Evolutionary conservation across 2,113 vertebrate genomes (phyloP).

Genomic region (Meleagris gallopavo): DNA sequence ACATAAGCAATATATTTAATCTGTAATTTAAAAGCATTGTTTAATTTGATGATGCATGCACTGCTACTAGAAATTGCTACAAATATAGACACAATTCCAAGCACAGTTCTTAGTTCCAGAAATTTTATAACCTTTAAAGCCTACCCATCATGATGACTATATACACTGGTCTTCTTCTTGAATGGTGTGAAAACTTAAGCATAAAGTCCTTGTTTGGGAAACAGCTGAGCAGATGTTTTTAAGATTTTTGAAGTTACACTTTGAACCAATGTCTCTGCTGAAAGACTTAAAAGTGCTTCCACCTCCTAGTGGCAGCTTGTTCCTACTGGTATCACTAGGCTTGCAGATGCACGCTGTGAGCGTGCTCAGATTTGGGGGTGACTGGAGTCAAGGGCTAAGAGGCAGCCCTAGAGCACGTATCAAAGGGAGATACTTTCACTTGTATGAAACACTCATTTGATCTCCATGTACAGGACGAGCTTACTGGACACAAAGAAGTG

Average conservation of each 20-base stretch:
- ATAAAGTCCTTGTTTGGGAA: background rate
- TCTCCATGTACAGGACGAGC: background rate
- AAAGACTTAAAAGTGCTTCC: background rate
- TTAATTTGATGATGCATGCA: background rate
- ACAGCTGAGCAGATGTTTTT: background rate
- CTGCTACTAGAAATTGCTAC: background rate
- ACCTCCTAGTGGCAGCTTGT: background rate
- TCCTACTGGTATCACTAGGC: background rate
- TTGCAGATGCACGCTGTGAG: background rate
- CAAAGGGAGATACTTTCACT: background rate
- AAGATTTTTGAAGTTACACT: background rate
- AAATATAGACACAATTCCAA: background rate
- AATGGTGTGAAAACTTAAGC: background rate
- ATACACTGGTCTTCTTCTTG: background rate
- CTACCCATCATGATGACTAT: background rate
- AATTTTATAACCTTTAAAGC: background rate
- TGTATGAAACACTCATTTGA: background rate
- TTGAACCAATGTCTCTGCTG: background rate
- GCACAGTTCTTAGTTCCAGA: background rate
- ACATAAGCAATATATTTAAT: background rate
- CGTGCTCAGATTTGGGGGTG: background rate
- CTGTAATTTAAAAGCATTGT: background rate
- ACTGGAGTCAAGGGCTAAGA: background rate
- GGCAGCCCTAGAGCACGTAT: accelerated
- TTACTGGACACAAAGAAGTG: background rate